phyloP scores from a whole-genome alignment of 1,140 invertebrate genomes.

The Trichonephila inaurata region DNA sequence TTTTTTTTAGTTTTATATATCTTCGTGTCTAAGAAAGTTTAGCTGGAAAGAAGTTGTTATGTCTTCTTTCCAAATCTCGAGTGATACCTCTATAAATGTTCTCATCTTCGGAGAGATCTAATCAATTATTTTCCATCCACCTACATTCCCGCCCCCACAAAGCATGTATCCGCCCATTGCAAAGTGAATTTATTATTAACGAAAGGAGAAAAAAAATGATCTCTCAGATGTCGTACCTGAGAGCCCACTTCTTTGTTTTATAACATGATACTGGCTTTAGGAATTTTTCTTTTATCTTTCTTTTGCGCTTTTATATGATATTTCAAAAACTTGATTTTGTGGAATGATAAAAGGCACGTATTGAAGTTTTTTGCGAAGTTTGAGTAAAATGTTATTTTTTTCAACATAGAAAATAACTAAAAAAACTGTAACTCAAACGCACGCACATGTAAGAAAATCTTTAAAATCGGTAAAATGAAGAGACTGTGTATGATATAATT shows the following conservation, averaged over 20 bases:
- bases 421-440: too few species aligned
- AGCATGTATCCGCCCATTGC: neutral
- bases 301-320: too few species aligned
- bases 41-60: neutral
- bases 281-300: neutral
- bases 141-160: neutral
- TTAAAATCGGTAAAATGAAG: too few species aligned
- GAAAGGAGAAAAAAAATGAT: neutral
- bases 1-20: too few species aligned
- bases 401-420: too few species aligned
- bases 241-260: neutral
- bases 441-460: too few species aligned
- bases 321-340: too few species aligned
- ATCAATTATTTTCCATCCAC: constrained; percentile 18
- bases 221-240: neutral
- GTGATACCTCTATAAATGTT: neutral
- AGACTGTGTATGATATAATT: too few species aligned
- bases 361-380: too few species aligned
- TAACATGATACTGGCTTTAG: neutral
- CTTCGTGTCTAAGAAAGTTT: too few species aligned
- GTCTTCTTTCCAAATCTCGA: neutral
- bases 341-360: too few species aligned
- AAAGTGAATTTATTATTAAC: constrained; percentile 11
- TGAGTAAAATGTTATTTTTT: too few species aligned
- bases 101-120: neutral